Base-by-base conservation (phyloP, 2,797 vertebrate species). In the Cetoscarus ocellatus region DNA sequence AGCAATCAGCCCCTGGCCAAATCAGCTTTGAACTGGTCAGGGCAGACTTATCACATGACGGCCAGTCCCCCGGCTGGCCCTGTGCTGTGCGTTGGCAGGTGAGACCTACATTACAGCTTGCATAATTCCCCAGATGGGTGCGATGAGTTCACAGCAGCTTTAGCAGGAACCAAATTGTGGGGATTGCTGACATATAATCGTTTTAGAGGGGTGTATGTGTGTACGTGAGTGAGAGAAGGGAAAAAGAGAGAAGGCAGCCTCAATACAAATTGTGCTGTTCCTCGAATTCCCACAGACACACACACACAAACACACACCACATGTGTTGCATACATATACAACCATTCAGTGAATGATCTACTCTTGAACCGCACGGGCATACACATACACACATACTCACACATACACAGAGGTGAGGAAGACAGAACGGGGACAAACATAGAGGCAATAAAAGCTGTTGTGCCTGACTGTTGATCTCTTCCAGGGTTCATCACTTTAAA, bases 121-220 rank as follows among this genome's bases (percentile, higher is more conserved):
- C 90, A 94, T 93, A 93, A 94, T 94, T 94, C 93, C 92, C 92
- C 79, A 89, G 91, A 93, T 93, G 90, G 91, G 87, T 94, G 87
- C 73, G 91, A 94, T 93, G 92, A 94, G 93, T 94, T 94, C 90
- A 94, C 85, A 86, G 71, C 82, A 86, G 90, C 88, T 92, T 92
- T 91, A 91, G 86, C 89, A 82, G 89, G 79, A 93, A 92, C 86
- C 87, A 92, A 93, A 93, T 91, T 89, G 90, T 84, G 79, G 73
- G 89, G 79, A 90, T 87, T 92, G 91, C 91, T 94, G 93, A 94
- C 93, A 94, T 91, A 92, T 94, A 94, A 94, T 94, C 93, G 81
- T 93, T 95, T 94, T 90, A 91, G 87, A 87, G 79, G 67, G 82
- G 82, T 58, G 77, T 70, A 71, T 59, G 84, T 63, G 77, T 47